Evolutionary conservation across 2,797 vertebrate genomes (phyloP), one percentile per base, ranked within the genome.

Genomic region (Vespertilio murinus): DNA sequence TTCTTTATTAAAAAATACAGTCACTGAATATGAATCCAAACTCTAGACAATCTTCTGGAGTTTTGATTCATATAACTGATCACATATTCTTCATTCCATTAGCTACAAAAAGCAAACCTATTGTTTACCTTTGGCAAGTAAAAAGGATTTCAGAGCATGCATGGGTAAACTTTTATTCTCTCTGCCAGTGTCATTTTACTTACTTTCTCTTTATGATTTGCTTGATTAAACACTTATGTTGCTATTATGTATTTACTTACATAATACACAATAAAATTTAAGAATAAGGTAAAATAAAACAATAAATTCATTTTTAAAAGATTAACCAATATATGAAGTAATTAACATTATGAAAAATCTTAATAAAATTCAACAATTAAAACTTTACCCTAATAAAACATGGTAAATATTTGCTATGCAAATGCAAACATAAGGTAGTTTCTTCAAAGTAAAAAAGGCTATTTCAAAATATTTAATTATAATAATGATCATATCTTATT

Each of bases 261-360:
- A 25, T 73, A 74, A 65, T 9, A 71, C 38, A 42, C 23, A 49
- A 78, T 88, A 88, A 93, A 94, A 93, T 38, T 52, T 93, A 8
- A 13, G 18, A 74, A 74, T 28, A 94, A 54, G 67, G 35, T 54
- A 5, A 95, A 92, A 84, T 80, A 87, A 88, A 88, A 78, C 13
- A 88, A 65, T 52, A 47, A 93, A 94, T 23, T 78, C 42, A 49
- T 20, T 33, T 49, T 65, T 56, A 35, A 13, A 94, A 70, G 22
- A 91, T 59, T 59, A 78, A 75, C 2, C 18, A 89, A 82, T 47
- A 74, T 94, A 47, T 64, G 8, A 69, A 47, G 70, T 54, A 88
- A 85, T 6, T 77, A 83, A 85, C 49, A 89, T 59, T 59, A 82
- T 93, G 49, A 96, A 91, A 92, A 84, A n/a, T 28, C n/a, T 42